Evolutionary conservation across 1,140 invertebrate species (phyloP).

Genomic region (Odontomachus brunneus): DNA sequence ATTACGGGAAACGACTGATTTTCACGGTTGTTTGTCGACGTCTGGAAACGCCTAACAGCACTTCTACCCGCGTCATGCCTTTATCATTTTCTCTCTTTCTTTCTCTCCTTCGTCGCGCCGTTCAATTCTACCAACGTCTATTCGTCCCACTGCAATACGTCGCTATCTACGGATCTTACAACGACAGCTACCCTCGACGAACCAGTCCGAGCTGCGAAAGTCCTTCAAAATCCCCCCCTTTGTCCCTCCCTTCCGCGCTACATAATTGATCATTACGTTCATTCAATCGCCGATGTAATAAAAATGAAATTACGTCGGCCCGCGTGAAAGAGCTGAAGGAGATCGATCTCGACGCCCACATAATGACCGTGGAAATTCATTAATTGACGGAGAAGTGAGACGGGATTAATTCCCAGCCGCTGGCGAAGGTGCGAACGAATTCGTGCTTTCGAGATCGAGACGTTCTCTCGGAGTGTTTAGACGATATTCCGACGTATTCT

Average conservation of each 20-base stretch:
- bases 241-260: too few relatives aligned
- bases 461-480: constrained; percentile 56
- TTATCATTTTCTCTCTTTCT: constrained; percentile 30
- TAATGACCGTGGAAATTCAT: background rate
- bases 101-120: background rate
- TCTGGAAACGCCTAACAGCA: constrained; percentile 36
- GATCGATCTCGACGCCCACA: too few relatives aligned
- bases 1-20: constrained; percentile 46
- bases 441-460: background rate
- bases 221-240: too few relatives aligned
- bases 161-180: background rate
- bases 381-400: background rate
- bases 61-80: constrained; percentile 33
- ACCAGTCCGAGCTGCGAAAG: too few relatives aligned
- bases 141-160: background rate
- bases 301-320: too few relatives aligned
- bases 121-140: background rate
- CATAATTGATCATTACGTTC: too few relatives aligned
- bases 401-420: background rate
- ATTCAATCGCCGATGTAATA: too few relatives aligned
- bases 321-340: too few relatives aligned
- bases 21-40: constrained; percentile 49
- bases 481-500: constrained; percentile 18
- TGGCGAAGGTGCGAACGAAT: too few relatives aligned
- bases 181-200: background rate